phyloP scores from a whole-genome alignment of 2,113 vertebrate genomes.

The Ochotona curzoniae region DNA sequence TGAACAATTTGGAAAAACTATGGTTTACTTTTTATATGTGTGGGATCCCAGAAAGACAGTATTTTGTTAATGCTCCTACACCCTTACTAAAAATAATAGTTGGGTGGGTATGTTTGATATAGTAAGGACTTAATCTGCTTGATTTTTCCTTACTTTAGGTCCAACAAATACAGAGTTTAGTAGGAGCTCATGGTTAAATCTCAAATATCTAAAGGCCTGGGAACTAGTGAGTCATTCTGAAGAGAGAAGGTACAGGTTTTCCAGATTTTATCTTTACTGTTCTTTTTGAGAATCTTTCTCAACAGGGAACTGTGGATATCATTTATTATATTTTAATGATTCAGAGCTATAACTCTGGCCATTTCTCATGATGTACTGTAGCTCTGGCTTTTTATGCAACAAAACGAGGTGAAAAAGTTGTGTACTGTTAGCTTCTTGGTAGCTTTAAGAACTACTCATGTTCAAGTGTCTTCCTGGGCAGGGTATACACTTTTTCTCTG shows the following conservation, averaged over 20 bases:
- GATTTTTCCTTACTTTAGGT: background rate
- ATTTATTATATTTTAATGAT: slow-evolving; percentile 1
- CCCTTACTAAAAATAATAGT: slow-evolving; percentile 25
- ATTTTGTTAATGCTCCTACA: background rate
- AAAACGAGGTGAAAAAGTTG: background rate
- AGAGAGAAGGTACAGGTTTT: background rate
- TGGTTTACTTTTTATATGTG: background rate
- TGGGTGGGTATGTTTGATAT: background rate
- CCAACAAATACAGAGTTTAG: background rate
- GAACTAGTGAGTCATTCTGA: background rate
- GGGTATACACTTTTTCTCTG: background rate
- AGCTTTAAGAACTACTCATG: background rate
- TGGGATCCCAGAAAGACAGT: background rate
- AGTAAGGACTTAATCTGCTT: background rate
- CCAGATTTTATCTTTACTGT: slow-evolving; percentile 6
- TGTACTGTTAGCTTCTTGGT: background rate
- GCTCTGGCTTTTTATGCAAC: background rate
- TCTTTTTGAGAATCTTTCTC: slow-evolving; percentile 39
- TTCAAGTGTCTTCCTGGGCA: background rate
- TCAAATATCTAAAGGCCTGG: background rate
- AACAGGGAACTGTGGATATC: slow-evolving; percentile 18
- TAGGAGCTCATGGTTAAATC: background rate
- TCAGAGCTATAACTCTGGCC: background rate
- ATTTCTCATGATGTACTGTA: background rate
- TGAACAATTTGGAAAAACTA: background rate